Conservation (phyloP, 2,113 vertebrate species). For the Platysternon megacephalum region DNA sequence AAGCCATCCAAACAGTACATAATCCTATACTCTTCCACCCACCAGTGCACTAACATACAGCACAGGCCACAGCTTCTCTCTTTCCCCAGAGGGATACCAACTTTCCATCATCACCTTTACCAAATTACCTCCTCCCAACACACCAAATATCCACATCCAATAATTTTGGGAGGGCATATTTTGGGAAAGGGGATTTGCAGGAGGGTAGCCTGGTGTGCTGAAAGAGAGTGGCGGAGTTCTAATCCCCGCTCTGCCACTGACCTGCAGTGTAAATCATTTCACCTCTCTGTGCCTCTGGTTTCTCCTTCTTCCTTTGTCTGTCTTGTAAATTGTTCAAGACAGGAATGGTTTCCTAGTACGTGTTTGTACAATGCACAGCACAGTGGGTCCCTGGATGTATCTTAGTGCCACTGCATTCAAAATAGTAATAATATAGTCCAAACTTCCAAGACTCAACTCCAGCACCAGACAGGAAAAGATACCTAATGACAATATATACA, state of each 20-base stretch:
- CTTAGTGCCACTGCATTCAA: neutral
- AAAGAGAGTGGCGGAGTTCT: neutral
- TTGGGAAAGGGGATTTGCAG: neutral
- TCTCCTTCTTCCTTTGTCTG: neutral
- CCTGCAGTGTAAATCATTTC: neutral
- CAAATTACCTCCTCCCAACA: neutral
- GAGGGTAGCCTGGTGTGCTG: accelerated
- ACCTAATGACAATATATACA: neutral
- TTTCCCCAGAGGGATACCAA: neutral
- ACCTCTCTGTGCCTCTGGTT: neutral
- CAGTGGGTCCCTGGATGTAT: neutral
- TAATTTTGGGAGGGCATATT: neutral
- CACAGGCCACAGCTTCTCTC: neutral
- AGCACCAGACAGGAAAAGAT: neutral
- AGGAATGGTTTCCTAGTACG: neutral
- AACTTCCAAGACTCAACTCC: slow-evolving; percentile 16
- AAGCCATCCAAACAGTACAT: accelerated
- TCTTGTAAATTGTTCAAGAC: neutral
- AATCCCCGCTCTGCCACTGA: neutral
- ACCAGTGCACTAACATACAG: neutral
- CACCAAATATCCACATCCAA: neutral
- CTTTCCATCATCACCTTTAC: neutral
- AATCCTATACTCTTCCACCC: accelerated
- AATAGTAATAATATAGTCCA: neutral
- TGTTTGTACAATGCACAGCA: neutral